Evolutionary conservation across 2,797 vertebrate species (phyloP).

Genomic region (Rhabdomys pumilio): DNA sequence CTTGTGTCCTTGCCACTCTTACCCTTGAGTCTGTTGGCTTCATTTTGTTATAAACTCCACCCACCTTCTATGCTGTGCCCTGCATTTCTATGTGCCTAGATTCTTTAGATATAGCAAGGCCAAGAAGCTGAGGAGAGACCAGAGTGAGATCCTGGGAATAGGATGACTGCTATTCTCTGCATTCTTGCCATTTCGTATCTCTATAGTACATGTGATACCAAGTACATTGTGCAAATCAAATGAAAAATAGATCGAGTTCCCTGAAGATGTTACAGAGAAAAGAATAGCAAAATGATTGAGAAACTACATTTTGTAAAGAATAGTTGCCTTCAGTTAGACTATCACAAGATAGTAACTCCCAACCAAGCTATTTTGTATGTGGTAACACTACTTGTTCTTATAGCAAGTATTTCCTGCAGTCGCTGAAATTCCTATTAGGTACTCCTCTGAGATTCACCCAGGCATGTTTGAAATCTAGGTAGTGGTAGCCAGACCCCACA

Average conservation of each 20-base stretch:
- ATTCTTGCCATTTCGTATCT: fast-evolving
- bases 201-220: background rate
- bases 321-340: slow-evolving; percentile 2
- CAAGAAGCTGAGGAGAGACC: background rate
- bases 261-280: background rate
- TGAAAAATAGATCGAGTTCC: background rate
- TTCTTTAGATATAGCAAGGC: background rate
- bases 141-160: background rate
- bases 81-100: background rate
- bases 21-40: background rate
- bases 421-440: background rate
- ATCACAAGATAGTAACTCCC: background rate
- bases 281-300: background rate
- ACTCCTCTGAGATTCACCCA: background rate
- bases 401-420: background rate
- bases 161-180: background rate
- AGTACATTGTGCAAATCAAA: background rate
- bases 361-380: background rate
- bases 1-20: too few relatives aligned
- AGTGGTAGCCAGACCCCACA: background rate
- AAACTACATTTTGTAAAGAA: slow-evolving; percentile 36
- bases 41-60: background rate
- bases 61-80: background rate
- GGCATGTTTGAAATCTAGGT: background rate
- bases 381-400: background rate